Evolutionary conservation across 2,113 vertebrate genomes (phyloP).

Genomic region (Chloroceryle aenea): DNA sequence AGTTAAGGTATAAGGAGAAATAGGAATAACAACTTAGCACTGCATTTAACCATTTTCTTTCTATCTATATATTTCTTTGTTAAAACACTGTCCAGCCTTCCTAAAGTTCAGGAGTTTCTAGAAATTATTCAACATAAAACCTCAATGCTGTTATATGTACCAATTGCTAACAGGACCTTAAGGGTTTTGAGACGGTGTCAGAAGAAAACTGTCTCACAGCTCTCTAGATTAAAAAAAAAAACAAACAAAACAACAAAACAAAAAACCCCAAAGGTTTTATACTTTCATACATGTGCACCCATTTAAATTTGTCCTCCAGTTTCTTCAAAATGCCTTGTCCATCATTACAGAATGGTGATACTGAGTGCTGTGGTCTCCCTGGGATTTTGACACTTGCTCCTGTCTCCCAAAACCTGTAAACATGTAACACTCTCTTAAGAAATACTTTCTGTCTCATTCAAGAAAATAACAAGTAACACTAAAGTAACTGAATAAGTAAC

Average conservation of each 20-base stretch:
- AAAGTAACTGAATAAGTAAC: not conserved
- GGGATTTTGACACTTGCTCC: not conserved
- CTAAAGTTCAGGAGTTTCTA: not conserved
- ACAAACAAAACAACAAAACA: too few relatives aligned
- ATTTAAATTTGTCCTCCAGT: not conserved
- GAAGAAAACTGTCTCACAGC: not conserved
- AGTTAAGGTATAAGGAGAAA: not conserved
- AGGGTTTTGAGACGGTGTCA: not conserved
- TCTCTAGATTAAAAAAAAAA: not conserved
- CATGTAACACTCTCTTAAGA: not conserved
- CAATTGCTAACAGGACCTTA: not conserved
- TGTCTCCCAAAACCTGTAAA: not conserved
- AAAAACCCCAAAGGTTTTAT: too few relatives aligned
- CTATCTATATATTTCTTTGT: not conserved
- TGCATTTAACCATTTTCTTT: not conserved
- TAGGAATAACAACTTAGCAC: not conserved
- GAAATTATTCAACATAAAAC: not conserved
- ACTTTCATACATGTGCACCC: rapidly evolving
- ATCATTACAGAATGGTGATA: not conserved
- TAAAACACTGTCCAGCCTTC: not conserved
- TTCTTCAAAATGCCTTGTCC: not conserved
- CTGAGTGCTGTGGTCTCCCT: not conserved
- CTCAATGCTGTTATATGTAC: not conserved
- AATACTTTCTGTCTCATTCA: not conserved
- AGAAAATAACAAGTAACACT: not conserved